These are phyloP conservation scores for Ceyx melanurus DNA, from an alignment of 2,113 vertebrate genomes.

Conservation along the genomic window DNA sequence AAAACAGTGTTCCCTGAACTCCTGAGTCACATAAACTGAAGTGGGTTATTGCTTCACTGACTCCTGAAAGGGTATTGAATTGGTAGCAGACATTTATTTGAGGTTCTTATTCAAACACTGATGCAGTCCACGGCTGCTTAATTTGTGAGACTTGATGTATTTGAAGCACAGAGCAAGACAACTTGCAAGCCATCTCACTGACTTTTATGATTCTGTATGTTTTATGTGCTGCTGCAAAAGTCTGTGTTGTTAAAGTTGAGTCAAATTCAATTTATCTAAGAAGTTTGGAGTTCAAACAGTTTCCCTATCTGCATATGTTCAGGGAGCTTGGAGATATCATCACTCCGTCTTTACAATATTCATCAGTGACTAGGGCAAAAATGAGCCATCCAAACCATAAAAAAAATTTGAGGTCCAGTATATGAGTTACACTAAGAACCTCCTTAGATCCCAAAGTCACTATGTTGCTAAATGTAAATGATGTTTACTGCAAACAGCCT, in stretches of 20 bases:
- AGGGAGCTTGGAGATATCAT: not conserved
- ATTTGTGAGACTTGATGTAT: not conserved
- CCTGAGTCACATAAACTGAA: no score
- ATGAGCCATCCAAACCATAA: not conserved
- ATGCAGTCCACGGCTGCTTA: not conserved
- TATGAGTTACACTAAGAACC: not conserved
- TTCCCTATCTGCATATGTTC: not conserved
- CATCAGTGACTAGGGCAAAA: not conserved
- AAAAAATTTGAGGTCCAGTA: not conserved
- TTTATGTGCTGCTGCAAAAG: not conserved
- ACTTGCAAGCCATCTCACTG: not conserved
- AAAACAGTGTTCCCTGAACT: not conserved
- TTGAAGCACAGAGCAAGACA: not conserved
- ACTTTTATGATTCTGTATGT: not conserved
- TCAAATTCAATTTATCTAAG: not conserved
- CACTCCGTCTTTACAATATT: not conserved
- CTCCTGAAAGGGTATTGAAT: not conserved
- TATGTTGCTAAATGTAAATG: not conserved
- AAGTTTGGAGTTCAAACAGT: not conserved
- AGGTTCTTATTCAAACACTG: not conserved
- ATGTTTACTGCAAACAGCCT: slow-evolving; percentile 12
- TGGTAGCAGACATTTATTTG: not conserved
- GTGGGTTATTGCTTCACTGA: not conserved
- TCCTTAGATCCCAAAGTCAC: not conserved
- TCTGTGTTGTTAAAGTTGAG: not conserved